These are phyloP conservation scores for Sitobion miscanthi DNA, from an alignment of 1,140 invertebrate species.

Conservation along the genomic window DNA sequence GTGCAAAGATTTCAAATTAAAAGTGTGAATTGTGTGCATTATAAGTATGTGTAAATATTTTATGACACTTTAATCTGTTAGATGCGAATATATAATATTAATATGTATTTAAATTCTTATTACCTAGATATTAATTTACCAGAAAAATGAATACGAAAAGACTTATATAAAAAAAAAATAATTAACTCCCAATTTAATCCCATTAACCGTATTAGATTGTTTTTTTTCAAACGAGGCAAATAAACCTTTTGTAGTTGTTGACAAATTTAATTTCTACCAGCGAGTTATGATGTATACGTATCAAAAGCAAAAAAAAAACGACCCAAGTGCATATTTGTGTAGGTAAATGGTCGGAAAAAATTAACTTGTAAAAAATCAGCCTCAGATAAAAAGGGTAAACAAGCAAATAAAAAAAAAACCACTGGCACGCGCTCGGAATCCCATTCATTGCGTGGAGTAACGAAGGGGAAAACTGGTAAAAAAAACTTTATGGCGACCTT, in stretches of 20 bases:
- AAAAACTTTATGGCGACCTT: constrained; percentile 51
- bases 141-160: neutral
- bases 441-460: neutral
- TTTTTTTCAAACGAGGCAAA: neutral
- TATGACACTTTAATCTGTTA: neutral
- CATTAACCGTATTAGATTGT: neutral
- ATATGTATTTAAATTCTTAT: too few relatives aligned
- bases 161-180: neutral
- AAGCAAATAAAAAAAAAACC: constrained; percentile 45
- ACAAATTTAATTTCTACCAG: constrained; percentile 35
- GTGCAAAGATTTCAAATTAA: neutral
- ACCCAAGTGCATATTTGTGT: constrained; percentile 26
- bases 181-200: neutral
- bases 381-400: constrained; percentile 40
- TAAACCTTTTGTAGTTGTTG: constrained; percentile 39
- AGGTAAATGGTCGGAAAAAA: constrained; percentile 52
- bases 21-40: neutral
- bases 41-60: neutral
- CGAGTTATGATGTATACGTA: constrained; percentile 36
- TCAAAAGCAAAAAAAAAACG: constrained; percentile 5
- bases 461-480: constrained; percentile 7
- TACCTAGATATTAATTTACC: neutral
- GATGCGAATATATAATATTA: neutral
- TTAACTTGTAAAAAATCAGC: constrained; percentile 53
- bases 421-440: constrained; percentile 30